Percentiles rank a stretch among this genome's conserved stretches.
Evolutionary conservation across 2,888 invertebrate species (phyloP).

Genomic region (Patella pellucida): DNA sequence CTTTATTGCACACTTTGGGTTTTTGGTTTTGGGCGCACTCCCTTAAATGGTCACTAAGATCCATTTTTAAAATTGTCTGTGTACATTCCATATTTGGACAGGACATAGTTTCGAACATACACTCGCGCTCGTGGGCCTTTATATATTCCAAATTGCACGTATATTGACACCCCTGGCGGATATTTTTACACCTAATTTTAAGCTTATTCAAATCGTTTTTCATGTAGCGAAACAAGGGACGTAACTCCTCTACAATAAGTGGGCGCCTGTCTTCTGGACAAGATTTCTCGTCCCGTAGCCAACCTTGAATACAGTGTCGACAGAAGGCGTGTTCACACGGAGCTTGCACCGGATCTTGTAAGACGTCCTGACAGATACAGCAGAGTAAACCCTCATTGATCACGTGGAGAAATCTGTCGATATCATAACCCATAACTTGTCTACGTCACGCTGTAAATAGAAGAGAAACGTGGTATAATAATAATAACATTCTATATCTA

Average conservation of each 20-base stretch:
- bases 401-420: constrained; percentile 51
- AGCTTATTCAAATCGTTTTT: constrained; percentile 54
- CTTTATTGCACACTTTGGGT: constrained; percentile 50
- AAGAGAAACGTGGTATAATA: too few relatives aligned
- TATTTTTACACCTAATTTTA: constrained; percentile 50
- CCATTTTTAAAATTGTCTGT: constrained; percentile 34
- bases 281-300: constrained; percentile 57
- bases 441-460: background rate
- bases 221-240: constrained; percentile 58
- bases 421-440: constrained; percentile 56
- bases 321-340: constrained; percentile 66
- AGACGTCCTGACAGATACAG: constrained; percentile 60
- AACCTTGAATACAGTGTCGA: constrained; percentile 56
- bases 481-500: too few relatives aligned
- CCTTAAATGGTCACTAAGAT: constrained; percentile 43
- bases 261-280: constrained; percentile 61
- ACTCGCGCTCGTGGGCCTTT: constrained; percentile 47
- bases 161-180: constrained; percentile 46
- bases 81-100: constrained; percentile 56
- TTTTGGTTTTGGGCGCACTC: constrained; percentile 27
- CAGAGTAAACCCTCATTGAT: constrained; percentile 62
- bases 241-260: constrained; percentile 42
- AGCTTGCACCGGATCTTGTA: constrained; percentile 62
- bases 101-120: constrained; percentile 40
- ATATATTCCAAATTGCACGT: constrained; percentile 49